A percentile compares a stretch with the other conserved stretches of the same genome.
Evolutionary conservation across 2,888 invertebrate species (phyloP).

Genomic region (Acrobasis repandana): DNA sequence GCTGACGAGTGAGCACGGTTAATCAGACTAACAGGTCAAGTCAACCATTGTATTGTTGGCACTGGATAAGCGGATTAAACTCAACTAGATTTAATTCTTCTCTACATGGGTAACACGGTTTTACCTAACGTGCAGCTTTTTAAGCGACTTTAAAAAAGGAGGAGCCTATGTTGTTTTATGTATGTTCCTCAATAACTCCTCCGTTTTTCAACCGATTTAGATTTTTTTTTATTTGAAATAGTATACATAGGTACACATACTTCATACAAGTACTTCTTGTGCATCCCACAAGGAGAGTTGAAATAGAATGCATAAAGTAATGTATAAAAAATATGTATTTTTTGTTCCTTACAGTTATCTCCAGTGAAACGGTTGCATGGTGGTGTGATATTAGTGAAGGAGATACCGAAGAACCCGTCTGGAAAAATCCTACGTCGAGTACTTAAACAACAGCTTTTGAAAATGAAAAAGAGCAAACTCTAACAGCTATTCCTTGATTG

Average conservation of each 20-base stretch:
- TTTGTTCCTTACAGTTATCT: constrained; percentile 62
- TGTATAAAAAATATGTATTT: not conserved
- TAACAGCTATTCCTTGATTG: constrained; percentile 26
- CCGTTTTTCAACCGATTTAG: too few relatives aligned
- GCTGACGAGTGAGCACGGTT: not conserved
- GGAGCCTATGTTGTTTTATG: too few relatives aligned
- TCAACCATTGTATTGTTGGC: not conserved
- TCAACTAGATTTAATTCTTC: constrained; percentile 8
- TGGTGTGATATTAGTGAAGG: constrained; percentile 85
- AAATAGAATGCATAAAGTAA: too few relatives aligned
- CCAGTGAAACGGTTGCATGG: constrained; percentile 87
- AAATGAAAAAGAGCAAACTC: constrained; percentile 49
- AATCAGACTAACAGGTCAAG: not conserved
- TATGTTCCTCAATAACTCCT: too few relatives aligned
- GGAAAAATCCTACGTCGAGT: constrained; percentile 88
- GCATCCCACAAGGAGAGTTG: too few relatives aligned
- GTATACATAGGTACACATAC: too few relatives aligned
- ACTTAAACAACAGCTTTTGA: constrained; percentile 43
- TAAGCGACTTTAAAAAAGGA: too few relatives aligned
- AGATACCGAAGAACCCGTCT: constrained; percentile 88
- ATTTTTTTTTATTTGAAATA: too few relatives aligned
- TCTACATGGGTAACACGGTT: not conserved
- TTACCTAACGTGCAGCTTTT: not conserved
- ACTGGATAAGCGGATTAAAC: not conserved
- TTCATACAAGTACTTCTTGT: too few relatives aligned